Base-by-base conservation (phyloP, 2,113 vertebrate species). In the Dasypus novemcinctus region DNA sequence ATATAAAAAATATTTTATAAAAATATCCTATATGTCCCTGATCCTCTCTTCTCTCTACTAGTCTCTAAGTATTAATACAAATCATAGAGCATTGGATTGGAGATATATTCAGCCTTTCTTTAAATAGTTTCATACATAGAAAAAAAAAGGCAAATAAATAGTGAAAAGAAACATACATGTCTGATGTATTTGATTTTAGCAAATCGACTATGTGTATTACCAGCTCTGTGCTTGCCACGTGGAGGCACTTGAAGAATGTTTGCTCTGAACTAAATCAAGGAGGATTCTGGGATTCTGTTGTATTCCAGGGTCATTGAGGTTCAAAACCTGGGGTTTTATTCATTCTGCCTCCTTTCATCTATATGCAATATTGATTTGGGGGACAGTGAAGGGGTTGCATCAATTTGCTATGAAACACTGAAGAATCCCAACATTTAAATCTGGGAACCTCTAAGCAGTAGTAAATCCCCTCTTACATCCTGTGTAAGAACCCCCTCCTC, bases 271-370 rank as follows among this genome's bases (percentile, higher is more conserved):
- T 87, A 52, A 68, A 29, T 36, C 5, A 4, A 79, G 46, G 7
- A 5, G 6, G 43, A 0, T 3, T 12, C 27, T 63, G 4, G 6
- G 43, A 0, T 3, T 12, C 27, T 63, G 4, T 23, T 54, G 15
- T 10, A 18, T 75, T 79, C 41, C 63, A 43, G 52, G 25, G 1
- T 54, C 43, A 1, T 14, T n/a, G 18, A 79, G 23, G 14, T 20
- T 38, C 52, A n/a, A 14, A 66, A 31, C 23, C 64, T 14, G 7
- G 57, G 4, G 23, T 69, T 33, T 82, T 31, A 23, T 13, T 63
- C 18, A 17, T 21, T 72, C 59, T 49, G 41, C 71, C 25, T 54
- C 41, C 49, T 76, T 75, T 21, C 0, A 38, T 71, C 23, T 36
- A 23, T 5, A 11, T 15, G 38, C 29, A 20, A 36, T n/a, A 29